Percentiles rank a stretch among this genome's conserved stretches.
These are phyloP conservation scores for Lutraria lutraria DNA, from an alignment of 2,888 invertebrate species.

Conservation along the genomic window DNA sequence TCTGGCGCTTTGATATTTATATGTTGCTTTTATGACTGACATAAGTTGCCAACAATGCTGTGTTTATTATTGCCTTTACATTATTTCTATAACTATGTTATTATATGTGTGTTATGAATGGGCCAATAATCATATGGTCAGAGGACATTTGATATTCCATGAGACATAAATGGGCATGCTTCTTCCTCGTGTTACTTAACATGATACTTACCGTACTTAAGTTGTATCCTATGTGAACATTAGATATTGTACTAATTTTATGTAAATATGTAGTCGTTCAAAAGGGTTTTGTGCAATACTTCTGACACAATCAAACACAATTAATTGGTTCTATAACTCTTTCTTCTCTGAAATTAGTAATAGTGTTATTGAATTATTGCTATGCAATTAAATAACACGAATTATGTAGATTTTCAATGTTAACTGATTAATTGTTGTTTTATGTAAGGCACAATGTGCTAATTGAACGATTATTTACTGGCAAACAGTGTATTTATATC, in stretches of 20 bases:
- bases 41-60: not conserved
- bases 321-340: too few species aligned
- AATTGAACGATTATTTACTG: too few species aligned
- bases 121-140: not conserved
- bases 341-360: too few species aligned
- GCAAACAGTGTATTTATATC: too few species aligned
- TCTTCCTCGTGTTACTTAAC: not conserved
- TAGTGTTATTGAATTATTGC: too few species aligned
- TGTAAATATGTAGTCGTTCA: not conserved
- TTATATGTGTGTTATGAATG: not conserved
- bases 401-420: too few species aligned
- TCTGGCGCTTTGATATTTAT: not conserved
- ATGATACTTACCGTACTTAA: not conserved
- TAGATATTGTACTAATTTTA: not conserved
- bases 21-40: not conserved
- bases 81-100: not conserved
- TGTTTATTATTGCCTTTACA: not conserved
- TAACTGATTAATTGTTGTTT: too few species aligned
- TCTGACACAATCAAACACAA: not conserved
- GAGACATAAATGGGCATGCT: not conserved
- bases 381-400: too few species aligned
- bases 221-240: not conserved
- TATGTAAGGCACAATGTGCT: too few species aligned
- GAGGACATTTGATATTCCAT: not conserved
- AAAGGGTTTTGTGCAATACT: slow-evolving; percentile 5